These are phyloP conservation scores for Calosoma granatense DNA, from an alignment of 1,140 invertebrate species.

Conservation along the genomic window DNA sequence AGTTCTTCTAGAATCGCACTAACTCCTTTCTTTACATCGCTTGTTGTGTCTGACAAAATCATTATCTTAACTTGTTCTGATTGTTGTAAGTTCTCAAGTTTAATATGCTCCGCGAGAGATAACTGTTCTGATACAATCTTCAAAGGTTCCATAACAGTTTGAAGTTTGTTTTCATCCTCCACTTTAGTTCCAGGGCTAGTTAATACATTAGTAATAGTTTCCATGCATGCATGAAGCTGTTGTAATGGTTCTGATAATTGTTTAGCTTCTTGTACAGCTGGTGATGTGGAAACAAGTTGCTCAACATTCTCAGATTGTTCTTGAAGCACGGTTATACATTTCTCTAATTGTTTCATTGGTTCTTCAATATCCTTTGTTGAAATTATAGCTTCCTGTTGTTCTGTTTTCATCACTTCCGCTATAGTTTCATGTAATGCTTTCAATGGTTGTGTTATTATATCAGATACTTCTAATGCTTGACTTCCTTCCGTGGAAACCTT, in stretches of 20 bases:
- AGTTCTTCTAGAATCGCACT: neutral
- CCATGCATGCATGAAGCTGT: neutral
- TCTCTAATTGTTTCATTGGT: neutral
- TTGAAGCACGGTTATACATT: neutral
- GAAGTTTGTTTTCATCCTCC: neutral
- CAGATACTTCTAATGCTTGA: neutral
- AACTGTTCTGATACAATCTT: neutral
- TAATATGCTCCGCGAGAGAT: neutral
- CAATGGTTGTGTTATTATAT: constrained; percentile 1
- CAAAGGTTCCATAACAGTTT: neutral
- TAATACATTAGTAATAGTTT: neutral
- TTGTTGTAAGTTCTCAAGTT: neutral
- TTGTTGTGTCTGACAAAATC: neutral
- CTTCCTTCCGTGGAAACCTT: neutral
- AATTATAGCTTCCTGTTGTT: constrained; percentile 10
- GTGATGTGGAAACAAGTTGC: neutral
- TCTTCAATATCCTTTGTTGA: constrained; percentile 6
- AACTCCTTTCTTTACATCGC: constrained; percentile 4
- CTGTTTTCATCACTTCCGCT: neutral
- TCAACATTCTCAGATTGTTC: constrained; percentile 1
- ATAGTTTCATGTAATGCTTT: constrained; percentile 5
- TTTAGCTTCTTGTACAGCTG: neutral
- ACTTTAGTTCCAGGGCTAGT: neutral
- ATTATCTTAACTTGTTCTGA: neutral
- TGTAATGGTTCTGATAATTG: neutral